Conservation (phyloP, 1,140 invertebrate genomes). For the Drosophila lacertosa region DNA sequence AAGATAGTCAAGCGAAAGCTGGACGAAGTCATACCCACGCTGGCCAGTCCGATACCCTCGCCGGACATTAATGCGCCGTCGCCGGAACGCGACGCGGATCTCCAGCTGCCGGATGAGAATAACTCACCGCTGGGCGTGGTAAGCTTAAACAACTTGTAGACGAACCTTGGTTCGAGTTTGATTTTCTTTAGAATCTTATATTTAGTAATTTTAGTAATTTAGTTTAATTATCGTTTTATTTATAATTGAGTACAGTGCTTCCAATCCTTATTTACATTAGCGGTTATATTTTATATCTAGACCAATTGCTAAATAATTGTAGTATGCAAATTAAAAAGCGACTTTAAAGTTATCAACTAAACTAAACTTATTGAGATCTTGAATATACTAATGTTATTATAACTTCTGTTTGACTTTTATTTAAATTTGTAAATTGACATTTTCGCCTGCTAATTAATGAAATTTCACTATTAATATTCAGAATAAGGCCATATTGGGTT, state of each 20-base stretch:
- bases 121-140: conserved; percentile 62
- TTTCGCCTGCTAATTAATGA: not conserved
- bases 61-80: conserved; percentile 93
- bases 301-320: too few species aligned
- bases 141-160: conserved; percentile 3
- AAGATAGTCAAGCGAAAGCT: conserved; percentile 93
- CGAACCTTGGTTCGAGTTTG: not conserved
- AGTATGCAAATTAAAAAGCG: too few species aligned
- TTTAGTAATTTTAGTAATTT: not conserved
- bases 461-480: not conserved
- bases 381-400: too few species aligned
- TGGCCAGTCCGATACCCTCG: conserved; percentile 89
- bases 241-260: too few species aligned
- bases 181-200: not conserved
- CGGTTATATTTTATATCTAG: too few species aligned
- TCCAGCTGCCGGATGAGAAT: conserved; percentile 87
- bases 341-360: too few species aligned
- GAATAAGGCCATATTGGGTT: conserved; percentile 10
- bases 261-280: too few species aligned
- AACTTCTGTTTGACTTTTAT: not conserved
- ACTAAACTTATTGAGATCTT: too few species aligned
- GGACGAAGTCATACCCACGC: conserved; percentile 89
- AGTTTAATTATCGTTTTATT: too few species aligned
- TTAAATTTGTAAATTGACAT: not conserved
- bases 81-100: conserved; percentile 91